phyloP scores from a whole-genome alignment of 2,888 invertebrate genomes.

The Acanthosepion esculentum region DNA sequence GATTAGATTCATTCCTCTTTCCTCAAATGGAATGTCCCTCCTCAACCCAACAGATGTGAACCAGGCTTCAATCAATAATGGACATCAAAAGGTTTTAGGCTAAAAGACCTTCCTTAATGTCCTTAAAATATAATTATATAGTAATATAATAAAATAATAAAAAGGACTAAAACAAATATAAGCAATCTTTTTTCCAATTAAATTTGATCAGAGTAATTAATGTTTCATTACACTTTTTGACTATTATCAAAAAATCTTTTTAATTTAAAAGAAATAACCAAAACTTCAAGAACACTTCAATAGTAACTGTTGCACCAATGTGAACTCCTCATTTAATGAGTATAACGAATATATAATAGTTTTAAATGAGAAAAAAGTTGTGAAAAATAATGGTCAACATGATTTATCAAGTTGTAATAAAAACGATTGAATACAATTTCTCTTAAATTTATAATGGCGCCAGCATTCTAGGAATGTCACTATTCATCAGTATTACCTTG shows the following conservation, averaged over 20 bases:
- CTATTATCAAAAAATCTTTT: neutral
- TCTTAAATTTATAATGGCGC: neutral
- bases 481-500: neutral
- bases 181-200: neutral
- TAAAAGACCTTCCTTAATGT: neutral
- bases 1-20: constrained; percentile 23
- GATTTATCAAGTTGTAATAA: neutral
- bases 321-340: neutral
- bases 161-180: no score
- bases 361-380: neutral
- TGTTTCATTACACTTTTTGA: neutral
- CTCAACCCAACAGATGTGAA: constrained; percentile 33
- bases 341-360: neutral
- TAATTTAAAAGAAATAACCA: neutral
- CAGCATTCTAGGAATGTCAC: neutral
- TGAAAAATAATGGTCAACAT: neutral
- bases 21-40: neutral
- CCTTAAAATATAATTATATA: neutral
- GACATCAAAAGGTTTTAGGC: neutral
- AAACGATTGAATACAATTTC: neutral
- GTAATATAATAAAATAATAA: neutral
- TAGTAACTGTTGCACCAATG: neutral
- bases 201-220: neutral
- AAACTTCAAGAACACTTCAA: neutral
- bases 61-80: constrained; percentile 4